Conservation (phyloP, 2,113 vertebrate species). For the Channa maculata region DNA sequence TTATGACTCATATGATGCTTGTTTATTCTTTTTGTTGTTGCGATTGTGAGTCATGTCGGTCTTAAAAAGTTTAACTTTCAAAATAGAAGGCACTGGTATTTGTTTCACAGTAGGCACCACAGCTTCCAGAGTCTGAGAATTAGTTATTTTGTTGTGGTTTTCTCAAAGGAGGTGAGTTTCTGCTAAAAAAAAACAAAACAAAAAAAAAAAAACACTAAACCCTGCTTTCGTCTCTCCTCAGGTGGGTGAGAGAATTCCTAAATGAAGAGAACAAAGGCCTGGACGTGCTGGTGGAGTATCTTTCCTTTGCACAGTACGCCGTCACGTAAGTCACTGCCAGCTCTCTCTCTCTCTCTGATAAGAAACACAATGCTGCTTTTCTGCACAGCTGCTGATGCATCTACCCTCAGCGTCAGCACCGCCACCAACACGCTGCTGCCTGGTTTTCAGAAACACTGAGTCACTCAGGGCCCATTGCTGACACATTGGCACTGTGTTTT, state of each 20-base stretch:
- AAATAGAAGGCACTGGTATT: neutral
- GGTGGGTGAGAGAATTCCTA: conserved; percentile 98
- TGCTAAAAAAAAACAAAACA: neutral
- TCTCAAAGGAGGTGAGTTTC: neutral
- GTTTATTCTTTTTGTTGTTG: too few species aligned
- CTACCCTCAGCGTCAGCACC: conserved; percentile 45
- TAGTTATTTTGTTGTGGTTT: neutral
- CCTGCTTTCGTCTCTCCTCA: conserved; percentile 67
- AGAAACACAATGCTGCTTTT: conserved; percentile 73
- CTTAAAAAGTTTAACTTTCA: neutral
- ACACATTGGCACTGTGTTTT: conserved; percentile 60
- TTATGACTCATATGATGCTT: too few species aligned
- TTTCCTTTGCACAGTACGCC: conserved; percentile 97
- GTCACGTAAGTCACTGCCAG: conserved; percentile 91
- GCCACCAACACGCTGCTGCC: conserved; percentile 38
- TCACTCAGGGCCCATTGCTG: conserved; percentile 57
- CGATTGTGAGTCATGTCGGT: too few species aligned
- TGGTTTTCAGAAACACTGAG: conserved; percentile 71
- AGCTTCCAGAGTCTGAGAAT: neutral
- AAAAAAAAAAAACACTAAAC: neutral
- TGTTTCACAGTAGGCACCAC: neutral
- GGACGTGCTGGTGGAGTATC: conserved; percentile 97
- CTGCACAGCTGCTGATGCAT: conserved; percentile 60
- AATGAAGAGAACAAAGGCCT: conserved; percentile 98
- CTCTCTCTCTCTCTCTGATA: conserved; percentile 34